Conservation (phyloP, 2,113 vertebrate genomes). For the Hystrix brachyura region DNA sequence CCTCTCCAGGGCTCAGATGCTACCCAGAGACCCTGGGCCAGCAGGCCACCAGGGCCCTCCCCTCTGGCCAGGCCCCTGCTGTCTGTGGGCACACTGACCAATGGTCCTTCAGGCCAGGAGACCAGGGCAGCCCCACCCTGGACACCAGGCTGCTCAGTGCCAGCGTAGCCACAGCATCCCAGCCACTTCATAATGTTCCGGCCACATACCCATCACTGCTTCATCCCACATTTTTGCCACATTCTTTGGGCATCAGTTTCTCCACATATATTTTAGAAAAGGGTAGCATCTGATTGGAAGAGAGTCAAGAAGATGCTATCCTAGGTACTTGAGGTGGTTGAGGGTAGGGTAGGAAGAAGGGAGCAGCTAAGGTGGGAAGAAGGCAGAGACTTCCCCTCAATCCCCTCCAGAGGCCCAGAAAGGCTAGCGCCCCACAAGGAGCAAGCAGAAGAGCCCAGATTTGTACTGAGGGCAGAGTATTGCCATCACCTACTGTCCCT, state of each 20-base stretch:
- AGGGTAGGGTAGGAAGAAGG: too few species aligned
- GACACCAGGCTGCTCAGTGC: not conserved
- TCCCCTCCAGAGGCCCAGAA: not conserved
- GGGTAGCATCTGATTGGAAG: not conserved
- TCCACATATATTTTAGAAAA: not conserved
- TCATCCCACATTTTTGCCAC: not conserved
- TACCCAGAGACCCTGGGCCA: not conserved
- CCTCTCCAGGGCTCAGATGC: not conserved
- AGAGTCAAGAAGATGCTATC: not conserved
- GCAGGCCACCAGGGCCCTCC: not conserved
- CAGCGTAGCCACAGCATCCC: not conserved
- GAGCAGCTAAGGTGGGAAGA: not conserved
- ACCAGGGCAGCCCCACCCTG: not conserved
- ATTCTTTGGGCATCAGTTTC: not conserved
- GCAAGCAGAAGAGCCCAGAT: not conserved
- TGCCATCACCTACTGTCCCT: not conserved
- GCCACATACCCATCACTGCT: too few species aligned
- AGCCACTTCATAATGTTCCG: not conserved
- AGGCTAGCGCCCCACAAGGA: not conserved
- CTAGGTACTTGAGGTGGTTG: not conserved
- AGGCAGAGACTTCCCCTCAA: rapidly evolving
- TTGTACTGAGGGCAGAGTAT: not conserved
- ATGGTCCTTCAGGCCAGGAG: not conserved
- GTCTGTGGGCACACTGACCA: not conserved
- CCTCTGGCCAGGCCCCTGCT: not conserved